Percentiles rank a stretch among this genome's conserved stretches.
Evolutionary conservation across 2,888 invertebrate genomes (phyloP).

Genomic region (Catocala fraxini): DNA sequence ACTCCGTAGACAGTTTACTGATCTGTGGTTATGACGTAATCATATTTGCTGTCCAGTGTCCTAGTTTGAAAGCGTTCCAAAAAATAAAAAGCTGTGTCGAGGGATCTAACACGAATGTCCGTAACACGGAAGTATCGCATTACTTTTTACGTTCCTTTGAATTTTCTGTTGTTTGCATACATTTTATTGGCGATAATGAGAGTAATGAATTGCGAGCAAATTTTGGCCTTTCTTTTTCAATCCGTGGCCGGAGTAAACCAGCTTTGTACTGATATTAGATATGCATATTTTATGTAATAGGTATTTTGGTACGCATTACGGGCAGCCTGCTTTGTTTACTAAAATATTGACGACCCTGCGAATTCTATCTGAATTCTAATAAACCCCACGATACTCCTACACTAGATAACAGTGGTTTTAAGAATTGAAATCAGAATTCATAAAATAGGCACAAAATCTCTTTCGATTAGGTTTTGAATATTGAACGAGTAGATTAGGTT

Average conservation of each 20-base stretch:
- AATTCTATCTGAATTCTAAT: conserved; percentile 39
- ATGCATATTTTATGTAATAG: conserved; percentile 25
- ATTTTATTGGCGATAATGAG: conserved; percentile 33
- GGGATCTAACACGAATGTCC: conserved; percentile 19
- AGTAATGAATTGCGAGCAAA: conserved; percentile 26
- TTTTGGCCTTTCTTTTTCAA: conserved; percentile 21
- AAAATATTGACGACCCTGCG: conserved; percentile 29
- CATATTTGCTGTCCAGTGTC: conserved; percentile 22
- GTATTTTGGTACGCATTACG: conserved; percentile 10
- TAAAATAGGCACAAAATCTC: conserved; percentile 31
- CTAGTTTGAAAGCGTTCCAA: conserved; percentile 31
- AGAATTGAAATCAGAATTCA: conserved; percentile 28
- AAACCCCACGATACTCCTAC: conserved; percentile 19
- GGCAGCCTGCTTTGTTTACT: conserved; percentile 30
- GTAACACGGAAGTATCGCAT: conserved; percentile 23
- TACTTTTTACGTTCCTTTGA: conserved; percentile 24
- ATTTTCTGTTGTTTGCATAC: conserved; percentile 28
- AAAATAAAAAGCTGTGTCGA: conserved; percentile 21
- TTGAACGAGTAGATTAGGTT: conserved; percentile 1
- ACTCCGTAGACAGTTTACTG: conserved; percentile 20
- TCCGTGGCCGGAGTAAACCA: conserved; percentile 3
- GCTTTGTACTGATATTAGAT: conserved; percentile 16
- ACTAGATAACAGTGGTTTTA: conserved; percentile 31
- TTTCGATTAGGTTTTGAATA: conserved; percentile 27
- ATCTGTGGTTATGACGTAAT: conserved; percentile 42